phyloP scores from a whole-genome alignment of 2,888 invertebrate species.

The Eutolmus rufibarbis region DNA sequence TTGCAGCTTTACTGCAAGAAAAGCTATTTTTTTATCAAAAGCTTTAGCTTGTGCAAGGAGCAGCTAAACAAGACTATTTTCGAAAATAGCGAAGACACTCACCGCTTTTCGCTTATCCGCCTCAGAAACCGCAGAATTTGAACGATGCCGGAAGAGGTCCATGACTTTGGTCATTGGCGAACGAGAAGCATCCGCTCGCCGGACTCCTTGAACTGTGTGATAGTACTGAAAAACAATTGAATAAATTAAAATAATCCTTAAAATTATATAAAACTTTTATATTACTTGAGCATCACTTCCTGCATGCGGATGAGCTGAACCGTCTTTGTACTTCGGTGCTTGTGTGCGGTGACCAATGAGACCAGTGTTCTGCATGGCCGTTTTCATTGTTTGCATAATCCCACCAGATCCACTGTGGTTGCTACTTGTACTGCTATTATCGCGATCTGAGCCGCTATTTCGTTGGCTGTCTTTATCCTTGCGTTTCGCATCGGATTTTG shows the following conservation, averaged over 20 bases:
- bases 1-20: not conserved
- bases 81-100: conserved; percentile 57
- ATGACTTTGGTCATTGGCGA: conserved; percentile 91
- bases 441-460: conserved; percentile 52
- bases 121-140: conserved; percentile 73
- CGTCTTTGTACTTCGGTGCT: conserved; percentile 67
- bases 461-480: conserved; percentile 52
- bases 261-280: not conserved
- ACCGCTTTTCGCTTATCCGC: conserved; percentile 77
- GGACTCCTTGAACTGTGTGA: conserved; percentile 73
- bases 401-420: conserved; percentile 56
- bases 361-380: conserved; percentile 72
- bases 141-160: conserved; percentile 84
- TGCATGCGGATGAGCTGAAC: conserved; percentile 75
- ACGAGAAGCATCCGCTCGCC: conserved; percentile 69
- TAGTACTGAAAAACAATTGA: conserved; percentile 68
- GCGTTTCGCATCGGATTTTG: conserved; percentile 75
- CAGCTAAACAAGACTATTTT: not conserved
- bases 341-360: conserved; percentile 53
- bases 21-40: not conserved
- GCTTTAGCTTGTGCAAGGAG: not conserved
- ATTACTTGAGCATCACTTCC: conserved; percentile 67
- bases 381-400: conserved; percentile 86
- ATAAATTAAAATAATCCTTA: not conserved
- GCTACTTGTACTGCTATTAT: conserved; percentile 58